Evolutionary conservation across 2,797 vertebrate species (phyloP), one percentile per base, ranked within the genome.

Genomic region (Paedocypris micromegethes): DNA sequence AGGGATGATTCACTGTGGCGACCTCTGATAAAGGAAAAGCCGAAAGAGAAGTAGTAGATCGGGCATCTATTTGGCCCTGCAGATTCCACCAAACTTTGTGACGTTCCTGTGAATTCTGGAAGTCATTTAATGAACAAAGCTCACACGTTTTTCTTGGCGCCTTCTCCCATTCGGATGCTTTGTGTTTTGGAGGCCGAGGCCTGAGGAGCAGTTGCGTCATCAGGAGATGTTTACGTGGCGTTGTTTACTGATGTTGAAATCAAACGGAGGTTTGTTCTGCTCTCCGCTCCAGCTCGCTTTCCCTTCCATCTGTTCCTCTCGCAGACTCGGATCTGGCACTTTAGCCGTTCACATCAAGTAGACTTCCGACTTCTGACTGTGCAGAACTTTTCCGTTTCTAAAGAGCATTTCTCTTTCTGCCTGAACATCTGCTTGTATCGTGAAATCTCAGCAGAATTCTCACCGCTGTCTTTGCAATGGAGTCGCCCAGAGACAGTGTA

Each of bases 131-230:
- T 79, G 79, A 59, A 64, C 63, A 66, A 60, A 67, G 58, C 62
- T 67, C 74, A 75, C 77, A 58, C 57, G 80, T 72, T 81, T 78
- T 78, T 75, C 75, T 75, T 79, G 80, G 78, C 78, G 79, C 81
- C 66, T 79, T 62, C 57, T 79, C 53, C 6, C 39, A 42, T 57
- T 66, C 79, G 52, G 77, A 82, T 79, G 66, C 58, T 77, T 85
- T 86, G 82, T 61, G 68, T 63, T 66, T 72, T 76, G 52, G 54
- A 66, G 42, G 5, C 38, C 4, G 4, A n/a, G 41, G 50, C 5
- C 66, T 9, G 9, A 68, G 59, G 63, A 76, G 58, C 46, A 51
- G 45, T 45, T 52, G 48, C 52, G 52, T 74, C 62, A 70, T 54
- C 42, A 43, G 38, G 38, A 64, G 46, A 54, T 71, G 23, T 23